Evolutionary conservation across 2,113 vertebrate species (phyloP).

Genomic region (Meleagris gallopavo): DNA sequence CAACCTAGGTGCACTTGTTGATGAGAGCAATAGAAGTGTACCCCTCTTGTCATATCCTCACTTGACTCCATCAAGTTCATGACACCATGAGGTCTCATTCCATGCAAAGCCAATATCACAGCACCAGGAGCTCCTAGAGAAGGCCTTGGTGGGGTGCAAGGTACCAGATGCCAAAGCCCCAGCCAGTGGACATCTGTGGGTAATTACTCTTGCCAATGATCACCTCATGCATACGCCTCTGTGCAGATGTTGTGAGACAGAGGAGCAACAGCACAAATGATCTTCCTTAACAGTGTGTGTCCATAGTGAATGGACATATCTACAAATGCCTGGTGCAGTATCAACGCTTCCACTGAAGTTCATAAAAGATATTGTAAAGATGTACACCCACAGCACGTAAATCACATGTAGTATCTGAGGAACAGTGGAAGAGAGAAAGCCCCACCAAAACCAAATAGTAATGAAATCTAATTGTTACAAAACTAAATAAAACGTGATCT

Average conservation of each 20-base stretch:
- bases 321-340: not conserved
- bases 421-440: not conserved
- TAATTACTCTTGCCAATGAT: accelerated
- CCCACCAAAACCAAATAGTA: not conserved
- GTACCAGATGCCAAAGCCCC: accelerated
- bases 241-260: not conserved
- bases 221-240: accelerated
- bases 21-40: accelerated
- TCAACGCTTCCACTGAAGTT: not conserved
- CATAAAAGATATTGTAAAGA: not conserved
- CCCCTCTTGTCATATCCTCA: accelerated
- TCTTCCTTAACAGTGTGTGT: not conserved
- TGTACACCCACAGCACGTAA: not conserved
- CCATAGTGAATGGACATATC: not conserved
- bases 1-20: accelerated
- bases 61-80: not conserved
- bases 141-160: accelerated
- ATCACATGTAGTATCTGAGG: not conserved
- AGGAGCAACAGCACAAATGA: accelerated
- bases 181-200: accelerated
- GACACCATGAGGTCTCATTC: not conserved
- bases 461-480: constrained; percentile 3
- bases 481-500: constrained; percentile 31
- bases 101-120: not conserved
- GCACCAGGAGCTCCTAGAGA: not conserved